Evolutionary conservation across 1,140 invertebrate genomes (phyloP).

Genomic region (Dendrolimus kikuchii): DNA sequence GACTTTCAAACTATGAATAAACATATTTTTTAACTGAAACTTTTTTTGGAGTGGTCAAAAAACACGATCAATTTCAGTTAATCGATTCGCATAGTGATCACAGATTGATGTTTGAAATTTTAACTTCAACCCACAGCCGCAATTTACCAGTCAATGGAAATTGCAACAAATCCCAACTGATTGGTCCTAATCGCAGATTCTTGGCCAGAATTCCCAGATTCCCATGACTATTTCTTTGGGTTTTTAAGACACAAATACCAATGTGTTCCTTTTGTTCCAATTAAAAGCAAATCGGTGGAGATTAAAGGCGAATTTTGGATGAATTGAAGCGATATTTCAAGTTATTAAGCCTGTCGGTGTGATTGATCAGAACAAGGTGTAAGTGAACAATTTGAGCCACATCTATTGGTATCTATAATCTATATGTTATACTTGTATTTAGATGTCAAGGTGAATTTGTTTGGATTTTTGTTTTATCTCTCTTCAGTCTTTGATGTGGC

Average conservation of each 20-base stretch:
- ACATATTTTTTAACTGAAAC: too few relatives aligned
- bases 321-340: conserved; percentile 45
- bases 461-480: too few relatives aligned
- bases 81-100: neutral
- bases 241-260: conserved; percentile 31
- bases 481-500: too few relatives aligned
- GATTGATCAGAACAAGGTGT: too few relatives aligned
- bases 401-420: too few relatives aligned
- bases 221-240: conserved; percentile 61
- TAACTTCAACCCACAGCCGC: conserved; percentile 8
- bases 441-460: too few relatives aligned
- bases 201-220: conserved; percentile 33
- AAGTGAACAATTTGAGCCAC: too few relatives aligned
- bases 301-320: conserved; percentile 56
- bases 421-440: too few relatives aligned
- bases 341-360: conserved; percentile 44
- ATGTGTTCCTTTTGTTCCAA: conserved; percentile 49
- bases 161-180: conserved; percentile 56
- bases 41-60: too few relatives aligned
- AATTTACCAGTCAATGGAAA: conserved; percentile 68
- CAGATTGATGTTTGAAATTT: conserved; percentile 36
- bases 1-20: too few relatives aligned
- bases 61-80: too few relatives aligned
- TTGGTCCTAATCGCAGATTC: conserved; percentile 52
- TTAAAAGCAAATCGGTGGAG: conserved; percentile 56